Conservation (phyloP, 1,140 invertebrate species). For the Pseudomyrmex concolor region DNA sequence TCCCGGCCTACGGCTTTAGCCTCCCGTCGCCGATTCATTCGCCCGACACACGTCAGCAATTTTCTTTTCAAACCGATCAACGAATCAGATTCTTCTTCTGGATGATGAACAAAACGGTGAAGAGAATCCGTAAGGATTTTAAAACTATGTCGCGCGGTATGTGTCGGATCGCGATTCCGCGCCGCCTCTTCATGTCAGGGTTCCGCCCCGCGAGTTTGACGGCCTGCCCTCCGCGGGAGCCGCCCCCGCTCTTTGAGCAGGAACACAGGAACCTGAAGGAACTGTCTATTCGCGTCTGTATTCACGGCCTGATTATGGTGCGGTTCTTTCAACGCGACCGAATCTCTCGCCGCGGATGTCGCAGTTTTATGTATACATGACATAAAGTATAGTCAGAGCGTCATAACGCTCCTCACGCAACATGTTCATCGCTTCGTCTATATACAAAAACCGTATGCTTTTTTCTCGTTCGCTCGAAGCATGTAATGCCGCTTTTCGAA, state of each 20-base stretch:
- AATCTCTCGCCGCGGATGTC: neutral
- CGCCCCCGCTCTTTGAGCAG: constrained; percentile 85
- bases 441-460: no score
- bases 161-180: constrained; percentile 79
- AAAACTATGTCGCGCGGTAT: constrained; percentile 29
- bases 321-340: neutral
- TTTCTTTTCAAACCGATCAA: neutral
- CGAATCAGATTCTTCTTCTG: neutral
- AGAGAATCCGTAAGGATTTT: neutral
- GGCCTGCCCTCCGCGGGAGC: constrained; percentile 85
- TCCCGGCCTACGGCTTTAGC: neutral
- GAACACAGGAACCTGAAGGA: constrained; percentile 82
- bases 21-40: neutral
- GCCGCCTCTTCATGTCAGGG: constrained; percentile 84
- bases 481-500: no score
- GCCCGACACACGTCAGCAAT: constrained; percentile 28
- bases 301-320: neutral
- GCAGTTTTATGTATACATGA: no score
- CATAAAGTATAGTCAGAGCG: no score
- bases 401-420: no score
- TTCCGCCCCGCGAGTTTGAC: constrained; percentile 85
- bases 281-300: constrained; percentile 56
- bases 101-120: neutral
- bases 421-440: no score
- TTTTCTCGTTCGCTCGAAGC: no score